Conservation (phyloP, 2,888 invertebrate genomes). For the Leistus spinibarbis region DNA sequence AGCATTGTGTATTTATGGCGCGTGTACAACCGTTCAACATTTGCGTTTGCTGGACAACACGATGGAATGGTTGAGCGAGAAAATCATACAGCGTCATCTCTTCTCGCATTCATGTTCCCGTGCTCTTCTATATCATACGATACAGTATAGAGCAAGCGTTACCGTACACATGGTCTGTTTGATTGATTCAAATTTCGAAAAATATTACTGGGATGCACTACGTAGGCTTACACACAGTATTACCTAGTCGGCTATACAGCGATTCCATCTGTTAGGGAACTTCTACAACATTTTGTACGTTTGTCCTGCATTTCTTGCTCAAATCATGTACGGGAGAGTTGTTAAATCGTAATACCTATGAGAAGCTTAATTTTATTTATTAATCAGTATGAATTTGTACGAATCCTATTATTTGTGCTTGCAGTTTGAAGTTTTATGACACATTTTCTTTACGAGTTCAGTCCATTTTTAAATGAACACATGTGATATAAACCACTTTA, state of each 20-base stretch:
- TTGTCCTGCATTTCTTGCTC: no score
- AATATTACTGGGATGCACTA: background rate
- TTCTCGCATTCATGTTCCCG: background rate
- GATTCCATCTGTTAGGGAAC: no score
- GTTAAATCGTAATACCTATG: no score
- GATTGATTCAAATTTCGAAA: conserved; percentile 37
- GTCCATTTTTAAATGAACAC: no score
- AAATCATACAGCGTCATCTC: background rate
- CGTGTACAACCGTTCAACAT: conserved; percentile 20
- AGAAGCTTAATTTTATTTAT: no score
- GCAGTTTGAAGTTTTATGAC: no score
- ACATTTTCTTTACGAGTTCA: no score
- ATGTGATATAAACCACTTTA: no score
- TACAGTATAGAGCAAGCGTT: background rate
- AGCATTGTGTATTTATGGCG: conserved; percentile 38
- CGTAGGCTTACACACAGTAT: background rate
- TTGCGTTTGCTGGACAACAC: background rate
- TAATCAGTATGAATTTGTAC: no score
- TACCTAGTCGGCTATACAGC: background rate
- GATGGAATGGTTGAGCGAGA: background rate
- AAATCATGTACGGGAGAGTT: no score
- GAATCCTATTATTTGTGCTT: no score
- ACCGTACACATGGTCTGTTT: conserved; percentile 9
- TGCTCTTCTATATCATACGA: background rate
- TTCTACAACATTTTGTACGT: no score